Conservation (phyloP, 2,797 vertebrate species). For the Argentina silus region DNA sequence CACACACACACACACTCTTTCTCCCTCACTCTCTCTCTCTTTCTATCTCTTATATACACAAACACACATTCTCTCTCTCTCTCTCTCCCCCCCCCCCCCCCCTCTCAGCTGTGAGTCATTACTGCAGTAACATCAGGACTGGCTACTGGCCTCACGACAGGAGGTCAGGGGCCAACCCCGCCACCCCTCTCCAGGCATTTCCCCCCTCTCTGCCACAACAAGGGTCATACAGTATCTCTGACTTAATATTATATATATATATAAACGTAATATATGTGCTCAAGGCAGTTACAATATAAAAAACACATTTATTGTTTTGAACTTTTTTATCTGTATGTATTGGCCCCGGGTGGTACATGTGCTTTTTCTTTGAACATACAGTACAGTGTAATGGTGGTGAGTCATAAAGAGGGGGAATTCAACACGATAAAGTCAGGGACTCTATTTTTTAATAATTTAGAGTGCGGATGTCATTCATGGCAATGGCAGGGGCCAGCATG, state of each 20-base stretch:
- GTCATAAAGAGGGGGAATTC: neutral
- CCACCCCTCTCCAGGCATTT: neutral
- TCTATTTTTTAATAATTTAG: slow-evolving; percentile 39
- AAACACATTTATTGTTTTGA: no score
- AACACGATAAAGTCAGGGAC: neutral
- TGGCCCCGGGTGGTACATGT: neutral
- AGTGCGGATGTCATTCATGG: slow-evolving; percentile 27
- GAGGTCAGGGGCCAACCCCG: neutral
- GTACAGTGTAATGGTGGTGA: neutral
- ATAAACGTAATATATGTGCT: no score
- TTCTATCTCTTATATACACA: neutral
- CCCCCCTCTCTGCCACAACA: neutral
- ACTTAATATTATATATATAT: no score
- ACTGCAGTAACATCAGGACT: neutral
- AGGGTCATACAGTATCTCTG: neutral
- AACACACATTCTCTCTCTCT: neutral
- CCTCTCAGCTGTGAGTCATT: neutral
- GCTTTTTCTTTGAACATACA: neutral
- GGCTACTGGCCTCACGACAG: neutral
- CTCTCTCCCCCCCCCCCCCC: neutral
- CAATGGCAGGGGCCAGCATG: slow-evolving; percentile 14
- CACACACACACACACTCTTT: no score
- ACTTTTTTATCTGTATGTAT: neutral
- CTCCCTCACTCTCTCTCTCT: neutral
- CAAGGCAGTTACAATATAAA: no score